Percentiles rank a stretch among this genome's conserved stretches.
Conservation (phyloP, 1,140 invertebrate genomes). For the Nilaparvata lugens region DNA sequence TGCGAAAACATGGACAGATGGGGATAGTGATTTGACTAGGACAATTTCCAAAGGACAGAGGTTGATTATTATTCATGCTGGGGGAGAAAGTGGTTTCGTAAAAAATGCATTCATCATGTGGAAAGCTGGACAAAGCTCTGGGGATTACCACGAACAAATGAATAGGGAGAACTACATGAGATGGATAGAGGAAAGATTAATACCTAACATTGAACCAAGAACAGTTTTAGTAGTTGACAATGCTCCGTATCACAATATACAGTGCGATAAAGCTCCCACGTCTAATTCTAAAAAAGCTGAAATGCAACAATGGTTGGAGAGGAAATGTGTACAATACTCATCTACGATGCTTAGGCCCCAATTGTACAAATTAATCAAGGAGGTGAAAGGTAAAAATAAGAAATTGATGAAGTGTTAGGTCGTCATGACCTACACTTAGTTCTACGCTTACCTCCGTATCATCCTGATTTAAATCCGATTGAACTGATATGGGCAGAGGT, state of each 20-base stretch:
- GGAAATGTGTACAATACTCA: constrained; percentile 18
- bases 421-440: constrained; percentile 15
- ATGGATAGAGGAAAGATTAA: constrained; percentile 15
- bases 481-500: constrained; percentile 23
- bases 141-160: constrained; percentile 22
- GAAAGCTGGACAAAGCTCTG: constrained; percentile 4
- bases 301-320: constrained; percentile 26
- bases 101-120: neutral
- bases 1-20: constrained; percentile 9
- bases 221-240: constrained; percentile 34
- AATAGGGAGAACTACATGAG: constrained; percentile 18
- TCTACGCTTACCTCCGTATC: constrained; percentile 22
- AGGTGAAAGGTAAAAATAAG: neutral
- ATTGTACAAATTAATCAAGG: constrained; percentile 4
- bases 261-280: constrained; percentile 25
- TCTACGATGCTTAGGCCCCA: constrained; percentile 2
- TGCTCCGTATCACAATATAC: constrained; percentile 32
- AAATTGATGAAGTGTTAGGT: constrained; percentile 8
- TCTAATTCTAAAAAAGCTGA: constrained; percentile 22
- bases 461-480: constrained; percentile 27
- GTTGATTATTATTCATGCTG: constrained; percentile 9
- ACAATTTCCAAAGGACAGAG: constrained; percentile 2
- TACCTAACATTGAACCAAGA: constrained; percentile 30
- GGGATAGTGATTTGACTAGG: neutral
- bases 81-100: constrained; percentile 8